phyloP scores from a whole-genome alignment of 1,140 invertebrate genomes.

The Leptoteleia sp. region DNA sequence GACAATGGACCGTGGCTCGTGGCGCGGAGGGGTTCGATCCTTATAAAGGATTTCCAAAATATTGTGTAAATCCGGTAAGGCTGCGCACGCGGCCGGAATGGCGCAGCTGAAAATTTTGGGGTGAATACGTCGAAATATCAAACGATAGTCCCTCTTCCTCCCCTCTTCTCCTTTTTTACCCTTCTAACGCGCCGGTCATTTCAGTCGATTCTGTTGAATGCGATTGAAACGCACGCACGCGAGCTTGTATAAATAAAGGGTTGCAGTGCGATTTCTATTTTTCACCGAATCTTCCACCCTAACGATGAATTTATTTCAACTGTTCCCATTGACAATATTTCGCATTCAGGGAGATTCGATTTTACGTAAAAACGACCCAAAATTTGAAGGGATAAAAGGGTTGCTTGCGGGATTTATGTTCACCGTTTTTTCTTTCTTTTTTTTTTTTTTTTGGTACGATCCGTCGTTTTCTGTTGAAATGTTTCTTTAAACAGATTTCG shows the following conservation, averaged over 20 bases:
- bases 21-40: conserved; percentile 67
- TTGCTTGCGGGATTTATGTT: conserved; percentile 53
- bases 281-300: conserved; percentile 36
- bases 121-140: conserved; percentile 74
- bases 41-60: conserved; percentile 82
- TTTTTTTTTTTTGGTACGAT: no score
- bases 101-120: conserved; percentile 79
- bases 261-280: conserved; percentile 70
- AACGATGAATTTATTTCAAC: conserved; percentile 57
- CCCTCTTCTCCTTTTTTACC: conserved; percentile 35
- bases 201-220: conserved; percentile 56
- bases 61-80: conserved; percentile 80
- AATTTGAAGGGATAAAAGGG: conserved; percentile 59
- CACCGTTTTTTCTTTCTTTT: no score
- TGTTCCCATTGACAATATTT: conserved; percentile 55
- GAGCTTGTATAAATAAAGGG: conserved; percentile 80
- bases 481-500: conserved; percentile 36
- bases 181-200: conserved; percentile 67
- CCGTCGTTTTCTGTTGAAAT: conserved; percentile 36
- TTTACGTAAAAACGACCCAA: conserved; percentile 62
- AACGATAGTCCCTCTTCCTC: conserved; percentile 24
- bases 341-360: conserved; percentile 48
- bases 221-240: conserved; percentile 59
- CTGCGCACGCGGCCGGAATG: conserved; percentile 60
- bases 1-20: conserved; percentile 70